Evolutionary conservation across 2,888 invertebrate genomes (phyloP).

Genomic region (Eristalis arbustorum): DNA sequence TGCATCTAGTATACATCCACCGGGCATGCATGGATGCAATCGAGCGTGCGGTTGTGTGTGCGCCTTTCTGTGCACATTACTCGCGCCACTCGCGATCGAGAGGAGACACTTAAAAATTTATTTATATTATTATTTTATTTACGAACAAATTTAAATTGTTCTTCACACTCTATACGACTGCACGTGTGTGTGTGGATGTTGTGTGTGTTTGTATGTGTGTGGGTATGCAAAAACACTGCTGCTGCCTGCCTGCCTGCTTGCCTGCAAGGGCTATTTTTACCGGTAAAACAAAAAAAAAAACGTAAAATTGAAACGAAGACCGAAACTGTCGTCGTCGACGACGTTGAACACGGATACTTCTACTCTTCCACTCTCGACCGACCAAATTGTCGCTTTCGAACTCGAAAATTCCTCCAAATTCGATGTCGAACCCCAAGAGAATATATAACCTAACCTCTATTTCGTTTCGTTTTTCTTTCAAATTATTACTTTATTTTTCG

Average conservation of each 20-base stretch:
- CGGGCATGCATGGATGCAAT: conserved; percentile 72
- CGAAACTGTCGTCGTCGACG: neutral
- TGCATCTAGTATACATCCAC: conserved; percentile 35
- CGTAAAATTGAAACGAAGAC: neutral
- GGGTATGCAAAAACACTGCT: neutral
- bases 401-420: conserved; percentile 31
- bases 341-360: conserved; percentile 31
- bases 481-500: neutral
- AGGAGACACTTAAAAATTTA: conserved; percentile 63
- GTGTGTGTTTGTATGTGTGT: conserved; percentile 48
- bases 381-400: conserved; percentile 12
- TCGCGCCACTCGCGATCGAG: conserved; percentile 11
- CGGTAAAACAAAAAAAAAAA: conserved; percentile 66
- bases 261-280: conserved; percentile 79
- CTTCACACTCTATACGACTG: conserved; percentile 55
- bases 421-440: conserved; percentile 4
- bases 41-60: conserved; percentile 64
- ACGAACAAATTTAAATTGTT: conserved; percentile 70
- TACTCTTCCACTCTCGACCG: neutral
- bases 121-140: conserved; percentile 68
- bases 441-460: neutral
- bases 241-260: neutral
- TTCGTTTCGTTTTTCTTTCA: neutral
- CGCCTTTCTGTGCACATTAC: conserved; percentile 54
- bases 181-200: conserved; percentile 38